phyloP scores from a whole-genome alignment of 2,113 vertebrate species.

The Spea multiplicata region DNA sequence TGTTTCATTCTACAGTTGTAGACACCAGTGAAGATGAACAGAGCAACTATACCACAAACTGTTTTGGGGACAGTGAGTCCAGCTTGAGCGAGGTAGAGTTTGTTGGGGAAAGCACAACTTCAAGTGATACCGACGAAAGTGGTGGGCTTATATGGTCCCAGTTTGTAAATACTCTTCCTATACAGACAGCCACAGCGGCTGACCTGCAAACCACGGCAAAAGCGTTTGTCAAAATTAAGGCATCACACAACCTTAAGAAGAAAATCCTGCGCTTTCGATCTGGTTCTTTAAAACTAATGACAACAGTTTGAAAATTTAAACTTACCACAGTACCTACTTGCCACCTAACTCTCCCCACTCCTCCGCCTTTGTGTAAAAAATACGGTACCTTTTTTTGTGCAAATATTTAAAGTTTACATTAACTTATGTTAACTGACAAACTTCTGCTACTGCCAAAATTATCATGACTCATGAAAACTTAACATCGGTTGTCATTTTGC shows the following conservation, averaged over 20 bases:
- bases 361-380: conserved; percentile 57
- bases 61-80: conserved; percentile 92
- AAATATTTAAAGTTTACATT: conserved; percentile 66
- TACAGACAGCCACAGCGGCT: conserved; percentile 54
- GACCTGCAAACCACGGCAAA: conserved; percentile 73
- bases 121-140: conserved; percentile 83
- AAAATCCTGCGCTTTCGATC: conserved; percentile 90
- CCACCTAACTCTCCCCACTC: conserved; percentile 20
- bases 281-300: conserved; percentile 94
- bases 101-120: conserved; percentile 74
- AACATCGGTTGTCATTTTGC: background rate
- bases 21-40: conserved; percentile 89
- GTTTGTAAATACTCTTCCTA: conserved; percentile 72
- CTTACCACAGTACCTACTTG: background rate
- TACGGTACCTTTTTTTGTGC: conserved; percentile 55
- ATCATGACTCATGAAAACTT: background rate
- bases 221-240: conserved; percentile 90
- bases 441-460: conserved; percentile 45
- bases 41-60: conserved; percentile 89
- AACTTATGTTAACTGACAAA: conserved; percentile 56
- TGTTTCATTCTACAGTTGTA: conserved; percentile 89
- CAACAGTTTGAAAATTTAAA: conserved; percentile 76
- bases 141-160: conserved; percentile 83
- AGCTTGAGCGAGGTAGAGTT: conserved; percentile 81
- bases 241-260: conserved; percentile 93